Conservation (phyloP, 2,888 invertebrate species). For the Sesia bembeciformis region DNA sequence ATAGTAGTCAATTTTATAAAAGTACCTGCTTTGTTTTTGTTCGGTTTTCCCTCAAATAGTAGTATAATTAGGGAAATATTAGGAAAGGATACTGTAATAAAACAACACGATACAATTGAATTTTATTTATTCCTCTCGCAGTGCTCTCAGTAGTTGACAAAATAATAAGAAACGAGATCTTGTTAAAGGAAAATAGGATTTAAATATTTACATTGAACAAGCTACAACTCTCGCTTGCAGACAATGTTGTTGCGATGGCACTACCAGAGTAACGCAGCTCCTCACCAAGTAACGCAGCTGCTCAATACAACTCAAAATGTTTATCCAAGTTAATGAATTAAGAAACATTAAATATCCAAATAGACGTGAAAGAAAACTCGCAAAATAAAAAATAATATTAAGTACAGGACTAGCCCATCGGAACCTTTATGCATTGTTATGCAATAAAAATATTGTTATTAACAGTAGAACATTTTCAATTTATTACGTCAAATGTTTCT, state of each 20-base stretch:
- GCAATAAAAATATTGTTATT: too few species aligned
- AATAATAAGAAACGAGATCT: constrained; percentile 54
- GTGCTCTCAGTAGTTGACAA: constrained; percentile 57
- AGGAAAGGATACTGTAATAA: neutral
- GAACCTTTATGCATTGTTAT: too few species aligned
- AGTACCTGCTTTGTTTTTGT: too few species aligned
- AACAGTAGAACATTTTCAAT: too few species aligned
- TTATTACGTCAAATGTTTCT: too few species aligned
- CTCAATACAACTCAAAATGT: constrained; percentile 4
- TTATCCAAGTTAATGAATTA: neutral
- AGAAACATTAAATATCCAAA: constrained; percentile 4
- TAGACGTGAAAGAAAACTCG: constrained; percentile 2
- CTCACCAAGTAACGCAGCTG: constrained; percentile 6
- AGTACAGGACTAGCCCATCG: constrained; percentile 21
- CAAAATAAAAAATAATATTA: constrained; percentile 12
- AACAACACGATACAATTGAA: neutral
- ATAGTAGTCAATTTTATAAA: too few species aligned
- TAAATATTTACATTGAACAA: constrained; percentile 7
- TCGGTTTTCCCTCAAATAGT: too few species aligned
- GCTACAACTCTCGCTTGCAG: constrained; percentile 5
- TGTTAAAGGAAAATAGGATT: constrained; percentile 21
- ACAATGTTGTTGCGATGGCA: constrained; percentile 34
- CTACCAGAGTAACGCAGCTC: constrained; percentile 22
- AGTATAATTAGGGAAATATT: neutral
- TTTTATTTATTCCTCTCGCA: constrained; percentile 53